Evolutionary conservation across 2,888 invertebrate genomes (phyloP), one percentile per base, ranked within the genome.

Genomic region (Crepidodera aurea): DNA sequence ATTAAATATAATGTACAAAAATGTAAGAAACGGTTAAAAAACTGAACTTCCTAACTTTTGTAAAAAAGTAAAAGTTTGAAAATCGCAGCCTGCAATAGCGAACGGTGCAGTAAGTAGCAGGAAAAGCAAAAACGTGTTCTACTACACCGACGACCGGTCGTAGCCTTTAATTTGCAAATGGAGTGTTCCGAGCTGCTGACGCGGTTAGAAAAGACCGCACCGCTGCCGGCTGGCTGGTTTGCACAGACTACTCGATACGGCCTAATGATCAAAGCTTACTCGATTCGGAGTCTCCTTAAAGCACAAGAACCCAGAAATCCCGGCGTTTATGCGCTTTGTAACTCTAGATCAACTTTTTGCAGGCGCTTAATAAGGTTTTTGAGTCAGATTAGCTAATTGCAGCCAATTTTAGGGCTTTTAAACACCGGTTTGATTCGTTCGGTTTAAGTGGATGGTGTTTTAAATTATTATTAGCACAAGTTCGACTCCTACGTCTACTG

Each of bases 131-230:
- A 22, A 6, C 22, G 22, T 22, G 22, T 22, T 22, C 22, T 6
- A 4, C n/a, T n/a, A n/a, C n/a, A n/a, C n/a, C n/a, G n/a, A n/a
- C 22, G 22, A 34, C 13, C 4, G 12, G 77, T 77, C 74, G 77
- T 74, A 73, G 74, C 74, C 79, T 79, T 78, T 79, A 79, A 80
- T 80, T 80, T 80, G 77, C 77, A 80, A 80, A 79, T 79, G 77
- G 79, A 70, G 75, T 75, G 74, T 75, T 73, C 69, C 67, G 73
- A 66, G 67, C 71, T 71, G 73, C 71, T 73, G 75, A 75, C 71
- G 74, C 72, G 75, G 76, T 40, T 18, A 18, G 40, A 50, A 60
- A 60, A 46, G 60, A 19, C 53, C 46, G 54, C 46, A 60, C 37
- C 12, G 3, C n/a, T n/a, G n/a, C n/a, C n/a, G n/a, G n/a, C 27